Evolutionary conservation across 2,113 vertebrate genomes (phyloP).

Genomic region (Rostratula benghalensis): DNA sequence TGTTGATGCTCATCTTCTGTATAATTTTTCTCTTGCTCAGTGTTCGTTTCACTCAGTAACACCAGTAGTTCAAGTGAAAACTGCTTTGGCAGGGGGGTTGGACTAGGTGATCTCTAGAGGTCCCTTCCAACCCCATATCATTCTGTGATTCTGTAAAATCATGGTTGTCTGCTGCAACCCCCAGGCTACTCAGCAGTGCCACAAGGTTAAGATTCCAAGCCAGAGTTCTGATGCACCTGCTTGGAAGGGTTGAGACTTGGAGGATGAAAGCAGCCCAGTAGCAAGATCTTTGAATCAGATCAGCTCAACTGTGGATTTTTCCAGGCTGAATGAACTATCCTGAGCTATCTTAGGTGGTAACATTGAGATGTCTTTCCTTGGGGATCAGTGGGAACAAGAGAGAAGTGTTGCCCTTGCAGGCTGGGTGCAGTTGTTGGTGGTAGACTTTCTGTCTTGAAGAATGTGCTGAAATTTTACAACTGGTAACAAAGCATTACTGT

Average conservation of each 20-base stretch:
- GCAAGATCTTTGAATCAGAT: background rate
- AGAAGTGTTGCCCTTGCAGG: background rate
- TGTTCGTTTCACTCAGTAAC: background rate
- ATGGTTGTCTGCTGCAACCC: background rate
- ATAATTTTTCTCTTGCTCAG: background rate
- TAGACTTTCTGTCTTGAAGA: background rate
- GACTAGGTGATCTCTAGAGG: too few relatives aligned
- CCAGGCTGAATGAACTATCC: background rate
- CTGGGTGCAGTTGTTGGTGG: background rate
- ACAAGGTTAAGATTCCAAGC: background rate
- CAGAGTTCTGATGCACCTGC: background rate
- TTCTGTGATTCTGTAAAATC: background rate
- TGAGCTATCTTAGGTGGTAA: background rate
- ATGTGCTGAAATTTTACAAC: background rate
- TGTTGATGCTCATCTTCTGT: background rate
- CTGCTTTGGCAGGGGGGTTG: too few relatives aligned
- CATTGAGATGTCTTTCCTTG: background rate
- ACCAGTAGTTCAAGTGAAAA: background rate
- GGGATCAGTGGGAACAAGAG: background rate
- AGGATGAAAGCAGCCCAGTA: background rate
- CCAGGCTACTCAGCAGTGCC: background rate
- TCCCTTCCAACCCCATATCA: too few relatives aligned
- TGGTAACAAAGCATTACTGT: background rate
- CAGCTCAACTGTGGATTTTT: background rate
- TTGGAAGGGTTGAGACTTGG: background rate